Percentiles rank a stretch among this genome's conserved stretches.
Conservation (phyloP, 2,113 vertebrate genomes). For the Oncorhynchus nerka region DNA sequence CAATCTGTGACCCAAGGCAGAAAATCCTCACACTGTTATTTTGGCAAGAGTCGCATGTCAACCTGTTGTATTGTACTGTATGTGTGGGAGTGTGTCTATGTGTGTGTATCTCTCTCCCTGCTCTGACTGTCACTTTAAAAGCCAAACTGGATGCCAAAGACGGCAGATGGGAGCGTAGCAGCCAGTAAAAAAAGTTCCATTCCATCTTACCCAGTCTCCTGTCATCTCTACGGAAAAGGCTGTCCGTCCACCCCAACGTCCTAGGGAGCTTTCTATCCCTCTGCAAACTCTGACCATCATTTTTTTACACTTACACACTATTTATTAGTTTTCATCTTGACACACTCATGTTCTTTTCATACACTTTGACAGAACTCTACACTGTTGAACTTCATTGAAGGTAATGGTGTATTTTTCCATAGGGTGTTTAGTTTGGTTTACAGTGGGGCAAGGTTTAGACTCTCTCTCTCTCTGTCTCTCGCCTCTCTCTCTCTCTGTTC, state of each 20-base stretch:
- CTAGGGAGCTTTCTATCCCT: background rate
- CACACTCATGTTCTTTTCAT: background rate
- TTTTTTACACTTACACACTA: background rate
- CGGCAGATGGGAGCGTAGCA: background rate
- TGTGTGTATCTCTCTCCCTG: background rate
- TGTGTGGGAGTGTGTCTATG: background rate
- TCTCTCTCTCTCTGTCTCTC: background rate
- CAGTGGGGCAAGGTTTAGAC: background rate
- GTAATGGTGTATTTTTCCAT: background rate
- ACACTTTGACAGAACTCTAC: background rate
- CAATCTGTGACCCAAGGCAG: background rate
- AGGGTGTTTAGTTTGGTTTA: background rate
- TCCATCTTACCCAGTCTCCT: conserved; percentile 1
- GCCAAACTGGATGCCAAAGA: background rate
- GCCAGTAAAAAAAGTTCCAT: background rate
- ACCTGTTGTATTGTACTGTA: background rate
- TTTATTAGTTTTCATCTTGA: background rate
- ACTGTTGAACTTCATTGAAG: background rate
- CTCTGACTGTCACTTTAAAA: conserved; percentile 3
- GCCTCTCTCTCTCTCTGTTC: too few species aligned
- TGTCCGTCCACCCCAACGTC: background rate
- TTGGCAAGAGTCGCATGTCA: background rate
- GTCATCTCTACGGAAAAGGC: background rate
- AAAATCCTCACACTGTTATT: background rate
- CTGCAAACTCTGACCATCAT: background rate